Base-by-base conservation (phyloP, 2,888 invertebrate genomes). In the Lacanobia wlatinum region DNA sequence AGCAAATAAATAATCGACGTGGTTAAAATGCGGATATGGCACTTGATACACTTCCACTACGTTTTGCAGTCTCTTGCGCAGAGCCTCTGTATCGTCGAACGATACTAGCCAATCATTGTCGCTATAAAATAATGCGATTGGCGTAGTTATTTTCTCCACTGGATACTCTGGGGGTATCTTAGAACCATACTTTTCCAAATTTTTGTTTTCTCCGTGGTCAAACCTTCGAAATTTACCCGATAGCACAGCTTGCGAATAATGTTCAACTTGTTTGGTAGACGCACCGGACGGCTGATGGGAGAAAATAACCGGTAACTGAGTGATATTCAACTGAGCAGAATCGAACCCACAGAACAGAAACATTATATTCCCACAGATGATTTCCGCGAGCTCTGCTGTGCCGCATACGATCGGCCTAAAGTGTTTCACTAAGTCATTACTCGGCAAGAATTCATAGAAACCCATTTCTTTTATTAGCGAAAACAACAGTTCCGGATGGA, bases 201-300 rank as follows among this genome's bases (percentile, higher is more conserved):
- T 83, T 78, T 75, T 78, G 8, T 8, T 12, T 38, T 60, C 53
- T 23, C 88, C 88, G 61, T 83, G 70, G 68, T 88, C 85, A 63
- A 82, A 90, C 67, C 76, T 79, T 9, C 78, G 65, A 69, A 90
- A 89, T 60, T 73, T 73, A 23, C 80, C 74, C n/a, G 78, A 82
- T n/a, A 75, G 40, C 2, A 84, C n/a, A 14, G 66, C 70, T 66
- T 90, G 89, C 9, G 84, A 80, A 62, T 84, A 90, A 74, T 90
- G 90, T 40, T 84, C 74, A 7, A 96, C 73, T 78, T 96, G 96
- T 79, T 93, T 92, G 0, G 90, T 89, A 1, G 96, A 92, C 0
- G 94, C 91, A 4, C 96, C 96, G 14, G 96, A 92, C 14, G 87
- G 82, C 8, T 82, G 34, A 64, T 89, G 84, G 18, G 78, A 59